These are phyloP conservation scores for Papilio elwesi DNA, from an alignment of 2,888 invertebrate genomes.

Conservation along the genomic window DNA sequence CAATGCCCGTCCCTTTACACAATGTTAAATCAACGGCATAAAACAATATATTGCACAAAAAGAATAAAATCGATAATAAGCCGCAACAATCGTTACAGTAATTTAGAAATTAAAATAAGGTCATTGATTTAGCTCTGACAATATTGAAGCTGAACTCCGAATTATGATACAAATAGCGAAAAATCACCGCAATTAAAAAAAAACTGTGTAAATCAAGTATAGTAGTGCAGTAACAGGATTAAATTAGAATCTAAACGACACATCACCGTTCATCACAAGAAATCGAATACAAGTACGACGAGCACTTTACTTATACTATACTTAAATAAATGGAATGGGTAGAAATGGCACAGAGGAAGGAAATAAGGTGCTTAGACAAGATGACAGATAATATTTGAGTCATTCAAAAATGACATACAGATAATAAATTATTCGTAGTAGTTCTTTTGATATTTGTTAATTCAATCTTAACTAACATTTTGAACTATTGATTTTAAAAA, in stretches of 20 bases:
- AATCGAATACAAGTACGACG: slow-evolving; percentile 53
- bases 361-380: slow-evolving; percentile 57
- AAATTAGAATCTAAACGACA: slow-evolving; percentile 8
- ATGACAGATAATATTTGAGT: slow-evolving; percentile 37
- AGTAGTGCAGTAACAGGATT: background rate
- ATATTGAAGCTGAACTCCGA: slow-evolving; percentile 59
- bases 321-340: slow-evolving; percentile 56
- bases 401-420: background rate
- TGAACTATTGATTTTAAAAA: too few relatives aligned
- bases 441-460: too few relatives aligned
- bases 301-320: too few relatives aligned
- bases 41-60: slow-evolving; percentile 67
- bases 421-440: background rate
- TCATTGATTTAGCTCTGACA: slow-evolving; percentile 55
- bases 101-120: slow-evolving; percentile 63
- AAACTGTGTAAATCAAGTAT: background rate
- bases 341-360: slow-evolving; percentile 72
- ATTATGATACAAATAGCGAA: slow-evolving; percentile 54
- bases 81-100: slow-evolving; percentile 67
- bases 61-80: slow-evolving; percentile 78
- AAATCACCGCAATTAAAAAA: slow-evolving; percentile 37
- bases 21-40: slow-evolving; percentile 78
- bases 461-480: too few relatives aligned
- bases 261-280: slow-evolving; percentile 47
- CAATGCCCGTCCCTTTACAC: slow-evolving; percentile 64